Evolutionary conservation across 1,140 invertebrate genomes (phyloP).

Genomic region (Teleopsis dalmanni): DNA sequence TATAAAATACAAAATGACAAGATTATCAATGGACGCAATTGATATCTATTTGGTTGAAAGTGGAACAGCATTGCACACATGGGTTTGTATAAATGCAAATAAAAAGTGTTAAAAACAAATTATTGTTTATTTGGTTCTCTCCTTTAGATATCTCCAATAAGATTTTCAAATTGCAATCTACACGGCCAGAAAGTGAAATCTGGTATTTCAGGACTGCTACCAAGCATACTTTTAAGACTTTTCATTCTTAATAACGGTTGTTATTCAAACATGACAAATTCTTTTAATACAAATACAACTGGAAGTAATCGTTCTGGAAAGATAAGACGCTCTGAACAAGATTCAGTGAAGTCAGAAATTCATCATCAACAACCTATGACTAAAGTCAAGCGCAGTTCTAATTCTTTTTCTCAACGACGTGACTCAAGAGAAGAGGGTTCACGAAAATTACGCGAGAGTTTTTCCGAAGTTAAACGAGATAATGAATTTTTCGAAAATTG

Average conservation of each 20-base stretch:
- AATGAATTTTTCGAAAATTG: conserved; percentile 59
- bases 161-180: conserved; percentile 86
- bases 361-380: conserved; percentile 16
- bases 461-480: conserved; percentile 30
- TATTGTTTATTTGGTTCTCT: neutral
- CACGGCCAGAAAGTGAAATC: conserved; percentile 84
- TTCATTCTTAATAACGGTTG: conserved; percentile 53
- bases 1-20: conserved; percentile 91
- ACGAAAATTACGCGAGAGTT: conserved; percentile 31
- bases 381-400: conserved; percentile 34
- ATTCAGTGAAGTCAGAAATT: conserved; percentile 32
- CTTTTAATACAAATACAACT: conserved; percentile 52
- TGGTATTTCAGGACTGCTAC: conserved; percentile 81
- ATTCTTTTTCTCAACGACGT: conserved; percentile 34
- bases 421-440: conserved; percentile 34
- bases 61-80: conserved; percentile 77
- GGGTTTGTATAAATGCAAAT: conserved; percentile 49
- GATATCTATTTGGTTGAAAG: conserved; percentile 87
- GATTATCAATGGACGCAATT: conserved; percentile 83
- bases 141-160: conserved; percentile 68
- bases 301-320: conserved; percentile 42
- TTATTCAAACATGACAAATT: conserved; percentile 23
- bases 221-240: conserved; percentile 66
- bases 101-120: neutral
- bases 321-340: conserved; percentile 31